Evolutionary conservation across 1,140 invertebrate genomes (phyloP), one percentile per base, ranked within the genome.

Genomic region (Drosophila virilis): DNA sequence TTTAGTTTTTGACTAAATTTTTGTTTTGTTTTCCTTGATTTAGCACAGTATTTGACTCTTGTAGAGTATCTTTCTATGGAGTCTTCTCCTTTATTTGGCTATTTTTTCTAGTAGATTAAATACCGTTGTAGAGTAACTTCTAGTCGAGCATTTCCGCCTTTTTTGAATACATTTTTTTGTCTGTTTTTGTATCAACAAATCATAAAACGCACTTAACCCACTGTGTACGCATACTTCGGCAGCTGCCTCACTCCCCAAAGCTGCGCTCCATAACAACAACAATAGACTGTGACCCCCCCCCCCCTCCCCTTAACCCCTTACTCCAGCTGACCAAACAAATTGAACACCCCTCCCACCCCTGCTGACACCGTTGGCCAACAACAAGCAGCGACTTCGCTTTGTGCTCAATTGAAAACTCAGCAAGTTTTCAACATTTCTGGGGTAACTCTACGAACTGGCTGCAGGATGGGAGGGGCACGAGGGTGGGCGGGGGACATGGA

Each of bases 391-490:
- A 35, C 61, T 73, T 58, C 42, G 67, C 54, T 74, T 57, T 82
- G 79, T 55, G 76, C 68, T 66, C 80, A 66, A 84, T 85, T 84
- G 80, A 85, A 84, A 84, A 84, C 81, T 85, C 80, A 84, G 80
- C 80, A 84, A 85, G 77, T 84, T 84, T 85, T 77, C 64, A 73
- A 48, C 12, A 77, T 66, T 77, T 78, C 70, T 74, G 72, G 75
- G 52, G 69, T 64, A 68, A 32, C 68, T 58, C 61, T 52, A 70
- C 58, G 52, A 58, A 28, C 12, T 7, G 38, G 37, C 32, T 9
- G 42, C 1, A 6, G 10, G 38, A 12, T 5, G 37, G 10, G 9
- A 6, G 28, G 9, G 8, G 28, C 43, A 42, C 46, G 51, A 28
- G 61, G 42, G 28, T 45, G 42, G 57, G 70, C 45, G 40, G 22